phyloP scores from a whole-genome alignment of 1,140 invertebrate genomes.

The Ylistrum balloti region DNA sequence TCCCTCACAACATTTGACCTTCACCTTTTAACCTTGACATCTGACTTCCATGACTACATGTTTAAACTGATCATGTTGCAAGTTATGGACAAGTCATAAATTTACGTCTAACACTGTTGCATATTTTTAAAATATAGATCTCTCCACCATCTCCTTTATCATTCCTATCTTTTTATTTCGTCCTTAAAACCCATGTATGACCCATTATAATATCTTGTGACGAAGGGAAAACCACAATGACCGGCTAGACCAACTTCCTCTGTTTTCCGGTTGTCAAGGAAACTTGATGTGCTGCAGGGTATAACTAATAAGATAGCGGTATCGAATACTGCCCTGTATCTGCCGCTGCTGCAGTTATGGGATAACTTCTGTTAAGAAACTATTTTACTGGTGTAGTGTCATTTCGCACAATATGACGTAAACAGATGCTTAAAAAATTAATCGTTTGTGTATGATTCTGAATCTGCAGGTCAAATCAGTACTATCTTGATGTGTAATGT shows the following conservation, averaged over 20 bases:
- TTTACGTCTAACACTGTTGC: too few species aligned
- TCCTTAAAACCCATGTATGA: neutral
- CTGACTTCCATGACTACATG: neutral
- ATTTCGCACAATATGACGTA: neutral
- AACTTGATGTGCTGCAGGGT: neutral
- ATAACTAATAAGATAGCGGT: neutral
- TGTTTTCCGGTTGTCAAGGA: neutral
- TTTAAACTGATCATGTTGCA: too few species aligned
- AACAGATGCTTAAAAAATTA: too few species aligned
- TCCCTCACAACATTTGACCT: neutral
- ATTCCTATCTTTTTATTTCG: too few species aligned
- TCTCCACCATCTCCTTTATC: too few species aligned
- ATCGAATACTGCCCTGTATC: neutral
- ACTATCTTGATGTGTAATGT: too few species aligned
- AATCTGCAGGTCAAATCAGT: too few species aligned
- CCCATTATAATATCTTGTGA: too few species aligned
- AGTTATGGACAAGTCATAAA: too few species aligned
- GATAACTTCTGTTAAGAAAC: neutral
- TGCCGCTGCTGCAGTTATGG: neutral
- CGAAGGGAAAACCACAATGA: neutral
- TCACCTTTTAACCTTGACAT: neutral
- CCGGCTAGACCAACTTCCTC: conserved; percentile 23
- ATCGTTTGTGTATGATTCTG: too few species aligned
- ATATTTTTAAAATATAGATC: too few species aligned
- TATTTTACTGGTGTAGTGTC: neutral